A percentile compares a stretch with the other conserved stretches of the same genome.
Evolutionary conservation across 2,888 invertebrate species (phyloP).

Genomic region (Acanthoscelides obtectus): DNA sequence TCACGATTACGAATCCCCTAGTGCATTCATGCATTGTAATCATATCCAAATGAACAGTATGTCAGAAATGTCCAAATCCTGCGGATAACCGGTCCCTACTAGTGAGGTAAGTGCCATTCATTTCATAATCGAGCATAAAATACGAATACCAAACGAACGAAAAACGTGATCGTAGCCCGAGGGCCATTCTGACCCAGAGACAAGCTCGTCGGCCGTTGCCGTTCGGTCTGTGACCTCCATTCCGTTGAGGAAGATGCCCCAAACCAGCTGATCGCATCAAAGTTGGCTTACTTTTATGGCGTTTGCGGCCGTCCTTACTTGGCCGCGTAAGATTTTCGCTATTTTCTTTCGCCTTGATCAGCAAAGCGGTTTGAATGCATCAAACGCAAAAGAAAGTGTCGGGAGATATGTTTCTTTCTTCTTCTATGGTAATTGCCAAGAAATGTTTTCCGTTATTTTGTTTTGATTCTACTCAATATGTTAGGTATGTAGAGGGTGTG

Average conservation of each 20-base stretch:
- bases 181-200: conserved; percentile 10
- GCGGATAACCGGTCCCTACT: background rate
- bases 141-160: background rate
- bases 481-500: too few species aligned
- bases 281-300: background rate
- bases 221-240: conserved; percentile 17
- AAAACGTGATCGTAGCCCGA: background rate
- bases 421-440: too few species aligned
- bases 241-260: background rate
- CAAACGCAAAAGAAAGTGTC: background rate
- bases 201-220: background rate
- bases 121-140: background rate
- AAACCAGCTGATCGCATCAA: background rate
- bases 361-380: background rate
- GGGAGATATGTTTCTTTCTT: background rate
- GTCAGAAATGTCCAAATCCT: too few species aligned
- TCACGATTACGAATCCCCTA: too few species aligned
- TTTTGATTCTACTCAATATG: too few species aligned
- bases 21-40: too few species aligned
- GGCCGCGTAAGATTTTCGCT: background rate
- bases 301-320: background rate
- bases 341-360: background rate
- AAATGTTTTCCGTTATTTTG: too few species aligned
- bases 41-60: too few species aligned
- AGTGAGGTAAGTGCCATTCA: background rate